Evolutionary conservation across 2,888 invertebrate genomes (phyloP).

Genomic region (Pachydiplax longipennis): DNA sequence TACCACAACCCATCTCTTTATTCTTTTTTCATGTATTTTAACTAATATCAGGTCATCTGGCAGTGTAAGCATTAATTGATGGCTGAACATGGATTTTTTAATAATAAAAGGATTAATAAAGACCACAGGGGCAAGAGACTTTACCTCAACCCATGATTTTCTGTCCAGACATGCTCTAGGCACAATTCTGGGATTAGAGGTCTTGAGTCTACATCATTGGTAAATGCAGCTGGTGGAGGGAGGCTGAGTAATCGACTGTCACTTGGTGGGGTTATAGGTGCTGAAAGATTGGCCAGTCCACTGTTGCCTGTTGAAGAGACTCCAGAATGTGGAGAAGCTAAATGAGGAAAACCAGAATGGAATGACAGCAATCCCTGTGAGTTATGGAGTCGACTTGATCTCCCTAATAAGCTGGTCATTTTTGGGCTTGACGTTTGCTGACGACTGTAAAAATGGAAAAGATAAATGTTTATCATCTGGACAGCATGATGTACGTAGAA

Average conservation of each 20-base stretch:
- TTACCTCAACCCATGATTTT: conserved; percentile 62
- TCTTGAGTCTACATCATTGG: conserved; percentile 53
- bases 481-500: too few relatives aligned
- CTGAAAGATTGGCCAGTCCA: conserved; percentile 1
- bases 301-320: neutral
- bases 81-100: too few relatives aligned
- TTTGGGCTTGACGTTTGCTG: neutral
- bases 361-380: neutral
- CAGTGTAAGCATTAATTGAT: too few relatives aligned
- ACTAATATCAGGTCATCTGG: too few relatives aligned
- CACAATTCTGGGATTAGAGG: conserved; percentile 86
- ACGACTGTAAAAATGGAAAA: neutral
- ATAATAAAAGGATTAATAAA: too few relatives aligned
- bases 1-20: too few relatives aligned
- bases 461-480: too few relatives aligned
- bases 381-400: neutral
- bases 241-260: conserved; percentile 53
- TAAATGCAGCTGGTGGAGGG: conserved; percentile 55
- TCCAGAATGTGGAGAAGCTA: neutral
- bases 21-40: too few relatives aligned
- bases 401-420: neutral
- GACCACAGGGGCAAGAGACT: conserved; percentile 52
- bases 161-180: conserved; percentile 90
- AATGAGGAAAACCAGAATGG: neutral
- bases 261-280: conserved; percentile 50